Percentiles rank a stretch among this genome's conserved stretches.
These are phyloP conservation scores for Plutella xylostella DNA, from an alignment of 2,888 invertebrate species.

Conservation along the genomic window DNA sequence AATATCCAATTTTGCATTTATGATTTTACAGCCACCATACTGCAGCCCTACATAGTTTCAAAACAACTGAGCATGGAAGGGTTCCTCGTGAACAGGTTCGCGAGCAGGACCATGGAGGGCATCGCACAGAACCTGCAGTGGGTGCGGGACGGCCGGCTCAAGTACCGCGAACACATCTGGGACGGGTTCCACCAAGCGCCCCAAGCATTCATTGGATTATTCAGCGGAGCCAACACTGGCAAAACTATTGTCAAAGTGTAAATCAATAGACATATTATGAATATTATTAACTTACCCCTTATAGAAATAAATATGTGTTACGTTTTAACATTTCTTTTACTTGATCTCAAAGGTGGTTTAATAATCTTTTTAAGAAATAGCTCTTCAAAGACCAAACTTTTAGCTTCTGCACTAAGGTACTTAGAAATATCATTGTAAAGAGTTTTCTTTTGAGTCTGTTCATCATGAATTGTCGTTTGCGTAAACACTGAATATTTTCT, in stretches of 20 bases:
- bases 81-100: constrained; percentile 64
- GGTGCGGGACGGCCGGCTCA: constrained; percentile 75
- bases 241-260: constrained; percentile 74
- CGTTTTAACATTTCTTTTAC: too few relatives aligned
- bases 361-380: constrained; percentile 41
- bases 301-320: too few relatives aligned
- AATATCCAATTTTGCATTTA: not conserved
- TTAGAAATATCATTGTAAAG: constrained; percentile 49
- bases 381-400: constrained; percentile 51
- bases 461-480: constrained; percentile 27
- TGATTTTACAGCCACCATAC: constrained; percentile 35
- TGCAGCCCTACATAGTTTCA: constrained; percentile 65
- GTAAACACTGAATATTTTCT: constrained; percentile 19
- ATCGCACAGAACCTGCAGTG: constrained; percentile 70
- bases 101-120: constrained; percentile 68
- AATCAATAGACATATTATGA: too few relatives aligned
- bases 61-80: constrained; percentile 75
- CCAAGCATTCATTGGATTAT: constrained; percentile 73
- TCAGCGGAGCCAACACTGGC: constrained; percentile 72
- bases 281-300: too few relatives aligned
- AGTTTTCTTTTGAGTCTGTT: constrained; percentile 36
- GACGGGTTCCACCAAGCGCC: constrained; percentile 76
- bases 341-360: constrained; percentile 9
- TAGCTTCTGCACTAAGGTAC: constrained; percentile 41
- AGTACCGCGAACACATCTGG: constrained; percentile 73